Evolutionary conservation across 1,140 invertebrate species (phyloP).

Genomic region (Schmidtea mediterranea): DNA sequence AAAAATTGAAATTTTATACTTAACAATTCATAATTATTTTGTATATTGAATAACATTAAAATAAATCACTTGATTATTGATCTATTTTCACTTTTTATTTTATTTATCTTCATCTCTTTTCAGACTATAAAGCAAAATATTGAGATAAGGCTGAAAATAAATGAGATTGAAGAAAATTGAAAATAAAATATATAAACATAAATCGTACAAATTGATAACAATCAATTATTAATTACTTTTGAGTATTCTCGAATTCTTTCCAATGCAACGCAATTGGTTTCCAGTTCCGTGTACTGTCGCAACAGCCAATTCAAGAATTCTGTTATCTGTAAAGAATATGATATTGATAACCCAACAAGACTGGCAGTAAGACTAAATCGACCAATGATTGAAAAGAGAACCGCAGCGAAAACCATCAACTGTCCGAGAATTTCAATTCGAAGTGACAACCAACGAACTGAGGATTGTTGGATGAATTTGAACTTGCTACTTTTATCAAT

Average conservation of each 20-base stretch:
- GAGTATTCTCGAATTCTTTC: slow-evolving; percentile 75
- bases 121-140: no score
- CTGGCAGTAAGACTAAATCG: slow-evolving; percentile 25
- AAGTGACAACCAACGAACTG: background rate
- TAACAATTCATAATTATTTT: no score
- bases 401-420: slow-evolving; percentile 50
- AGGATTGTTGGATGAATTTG: background rate
- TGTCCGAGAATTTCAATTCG: slow-evolving; percentile 15
- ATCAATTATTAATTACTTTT: background rate
- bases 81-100: no score
- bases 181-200: no score
- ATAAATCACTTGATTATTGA: no score
- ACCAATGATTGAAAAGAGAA: slow-evolving; percentile 53
- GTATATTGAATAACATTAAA: no score
- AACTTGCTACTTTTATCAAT: background rate
- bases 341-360: background rate
- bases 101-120: no score
- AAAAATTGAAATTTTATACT: no score
- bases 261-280: slow-evolving; percentile 81
- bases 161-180: no score
- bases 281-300: slow-evolving; percentile 67
- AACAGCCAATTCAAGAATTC: slow-evolving; percentile 80
- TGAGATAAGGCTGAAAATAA: no score
- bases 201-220: no score
- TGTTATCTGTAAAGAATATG: slow-evolving; percentile 16